Conservation (phyloP, 2,888 invertebrate genomes). For the Hartigia nigra region DNA sequence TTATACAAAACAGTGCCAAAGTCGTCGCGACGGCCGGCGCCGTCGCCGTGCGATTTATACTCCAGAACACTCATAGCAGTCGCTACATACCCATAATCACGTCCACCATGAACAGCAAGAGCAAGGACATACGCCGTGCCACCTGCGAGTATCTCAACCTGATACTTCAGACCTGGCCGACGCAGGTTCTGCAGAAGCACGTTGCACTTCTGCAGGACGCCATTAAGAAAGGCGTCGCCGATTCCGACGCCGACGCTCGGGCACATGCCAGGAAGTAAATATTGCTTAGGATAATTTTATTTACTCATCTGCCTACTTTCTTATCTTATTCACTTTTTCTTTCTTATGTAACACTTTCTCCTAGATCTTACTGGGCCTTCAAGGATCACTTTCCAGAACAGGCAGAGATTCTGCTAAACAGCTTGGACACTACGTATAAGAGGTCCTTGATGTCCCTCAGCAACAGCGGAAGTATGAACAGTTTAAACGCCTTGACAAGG, state of each 20-base stretch:
- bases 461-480: constrained; percentile 69
- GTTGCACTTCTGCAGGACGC: constrained; percentile 82
- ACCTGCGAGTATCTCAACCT: constrained; percentile 86
- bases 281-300: background rate
- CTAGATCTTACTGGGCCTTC: constrained; percentile 90
- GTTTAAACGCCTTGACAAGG: constrained; percentile 65
- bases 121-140: constrained; percentile 87
- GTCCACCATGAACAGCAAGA: constrained; percentile 84
- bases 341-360: constrained; percentile 24
- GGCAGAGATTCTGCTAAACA: constrained; percentile 85
- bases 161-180: constrained; percentile 89
- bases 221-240: constrained; percentile 86
- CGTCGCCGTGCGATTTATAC: constrained; percentile 88
- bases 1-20: constrained; percentile 96
- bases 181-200: constrained; percentile 84
- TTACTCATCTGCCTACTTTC: background rate
- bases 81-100: constrained; percentile 84
- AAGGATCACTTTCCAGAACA: constrained; percentile 90
- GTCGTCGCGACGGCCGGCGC: constrained; percentile 90
- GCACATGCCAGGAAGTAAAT: constrained; percentile 82
- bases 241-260: constrained; percentile 93
- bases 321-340: background rate
- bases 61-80: constrained; percentile 84
- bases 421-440: constrained; percentile 83
- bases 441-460: constrained; percentile 74